Evolutionary conservation across 2,113 vertebrate genomes (phyloP).

Genomic region (Taxidea taxus): DNA sequence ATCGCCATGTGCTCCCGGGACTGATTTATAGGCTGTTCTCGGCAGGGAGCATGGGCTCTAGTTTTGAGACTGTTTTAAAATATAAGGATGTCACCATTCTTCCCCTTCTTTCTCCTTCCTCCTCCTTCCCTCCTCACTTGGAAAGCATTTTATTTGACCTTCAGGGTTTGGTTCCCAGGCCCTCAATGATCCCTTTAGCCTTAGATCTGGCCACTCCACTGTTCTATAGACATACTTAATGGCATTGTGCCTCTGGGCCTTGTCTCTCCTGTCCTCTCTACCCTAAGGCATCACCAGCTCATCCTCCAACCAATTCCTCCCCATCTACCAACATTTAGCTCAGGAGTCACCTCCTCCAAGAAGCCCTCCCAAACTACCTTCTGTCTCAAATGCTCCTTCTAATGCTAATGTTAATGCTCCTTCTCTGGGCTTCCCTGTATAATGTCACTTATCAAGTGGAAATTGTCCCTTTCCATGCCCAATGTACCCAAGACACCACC

Average conservation of each 20-base stretch:
- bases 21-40: neutral
- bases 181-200: neutral
- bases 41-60: neutral
- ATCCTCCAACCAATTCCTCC: neutral
- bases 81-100: neutral
- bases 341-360: neutral
- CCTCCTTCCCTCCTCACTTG: neutral
- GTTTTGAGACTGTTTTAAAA: neutral
- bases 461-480: neutral
- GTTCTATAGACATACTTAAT: rapidly evolving
- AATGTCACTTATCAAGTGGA: neutral
- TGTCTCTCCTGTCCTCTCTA: neutral
- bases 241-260: neutral
- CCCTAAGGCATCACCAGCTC: neutral
- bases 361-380: neutral
- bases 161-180: neutral
- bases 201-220: neutral
- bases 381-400: neutral
- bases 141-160: neutral
- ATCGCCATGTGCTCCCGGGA: neutral
- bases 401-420: no score
- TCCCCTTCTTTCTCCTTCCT: neutral
- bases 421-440: neutral
- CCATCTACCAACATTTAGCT: neutral
- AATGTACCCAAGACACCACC: neutral